These are phyloP conservation scores for Callopanchax toddi DNA, from an alignment of 2,113 vertebrate genomes.

Conservation along the genomic window DNA sequence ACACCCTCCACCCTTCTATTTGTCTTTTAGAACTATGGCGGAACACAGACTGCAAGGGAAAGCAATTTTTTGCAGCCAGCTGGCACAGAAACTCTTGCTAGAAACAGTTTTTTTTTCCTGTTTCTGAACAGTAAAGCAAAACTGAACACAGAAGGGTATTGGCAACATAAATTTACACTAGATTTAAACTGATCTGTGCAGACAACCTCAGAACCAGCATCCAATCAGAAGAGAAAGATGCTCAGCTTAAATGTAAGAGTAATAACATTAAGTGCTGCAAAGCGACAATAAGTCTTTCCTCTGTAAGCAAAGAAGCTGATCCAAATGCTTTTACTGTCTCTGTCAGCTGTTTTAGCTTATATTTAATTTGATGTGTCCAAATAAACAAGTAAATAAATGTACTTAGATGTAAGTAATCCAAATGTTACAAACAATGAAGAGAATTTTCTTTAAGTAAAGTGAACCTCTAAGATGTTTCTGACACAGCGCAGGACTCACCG, in stretches of 20 bases:
- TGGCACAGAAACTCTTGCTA: conserved; percentile 50
- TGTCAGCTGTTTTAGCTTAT: conserved; percentile 1
- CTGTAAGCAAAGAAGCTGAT: conserved; percentile 19
- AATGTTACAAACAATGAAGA: neutral
- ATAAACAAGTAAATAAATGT: conserved; percentile 5
- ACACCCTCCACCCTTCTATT: neutral
- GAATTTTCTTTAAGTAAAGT: neutral
- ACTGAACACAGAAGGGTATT: conserved; percentile 40
- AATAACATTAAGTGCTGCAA: conserved; percentile 57
- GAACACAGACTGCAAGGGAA: conserved; percentile 29
- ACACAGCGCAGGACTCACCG: no score
- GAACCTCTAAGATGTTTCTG: neutral
- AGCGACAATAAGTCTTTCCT: conserved; percentile 28
- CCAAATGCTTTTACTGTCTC: conserved; percentile 1
- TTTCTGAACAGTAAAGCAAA: conserved; percentile 54
- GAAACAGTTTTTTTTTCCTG: conserved; percentile 37
- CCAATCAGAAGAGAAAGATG: conserved; percentile 40
- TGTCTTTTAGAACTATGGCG: neutral
- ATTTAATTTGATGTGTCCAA: neutral
- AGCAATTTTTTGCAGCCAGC: conserved; percentile 61
- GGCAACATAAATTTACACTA: conserved; percentile 29
- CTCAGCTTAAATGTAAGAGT: conserved; percentile 35
- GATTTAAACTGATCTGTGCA: conserved; percentile 26
- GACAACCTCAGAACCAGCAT: conserved; percentile 32
- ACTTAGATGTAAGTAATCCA: conserved; percentile 1